Base-by-base conservation (phyloP, 2,113 vertebrate genomes). In the Ceyx cyanopectus region DNA sequence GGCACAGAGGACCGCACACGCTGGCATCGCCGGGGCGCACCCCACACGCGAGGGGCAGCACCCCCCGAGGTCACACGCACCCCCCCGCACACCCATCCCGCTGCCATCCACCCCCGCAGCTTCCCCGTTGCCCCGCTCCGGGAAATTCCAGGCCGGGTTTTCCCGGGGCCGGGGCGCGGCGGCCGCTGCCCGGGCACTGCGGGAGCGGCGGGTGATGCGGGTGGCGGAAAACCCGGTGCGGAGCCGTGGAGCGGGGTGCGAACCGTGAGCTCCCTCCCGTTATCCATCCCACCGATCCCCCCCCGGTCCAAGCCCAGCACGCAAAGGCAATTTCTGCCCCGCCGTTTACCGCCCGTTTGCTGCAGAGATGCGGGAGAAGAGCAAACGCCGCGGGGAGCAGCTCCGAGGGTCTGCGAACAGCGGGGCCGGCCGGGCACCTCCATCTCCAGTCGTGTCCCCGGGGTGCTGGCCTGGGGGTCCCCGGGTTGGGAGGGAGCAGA, bases 191-290 rank as follows among this genome's bases (percentile, higher is more conserved):
- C 48, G 69, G 87, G 61, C 50, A 29, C 51, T 95, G 88, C 81
- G 72, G 91, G 88, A 29, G 7, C 46, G 60, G 86, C 22, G 87
- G 40, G 20, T 5, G 45, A 57, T 5, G 56, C 61, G 61, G 85
- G 61, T 5, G 30, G 20, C 8, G 60, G 10, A 75, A 85, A 94
- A 81, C 81, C 0, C 57, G 95, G 91, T 9, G 12, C 12, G 89
- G 93, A 43, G 0, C 0, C 0, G 0, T 1, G 68, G 81, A 92
- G 40, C 37, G 72, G 82, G 54, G 54, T 53, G 14, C 26, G 51
- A 53, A 26, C 14, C 14, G 14, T 53, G 51, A 7, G 51, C 14
- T 53, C 51, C 6, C 48, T 16, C 51, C 51, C 11, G 2, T 27
- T 18, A 1, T 7, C 22, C 37, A 37, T 10, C 37, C 37, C 37